Base-by-base conservation (phyloP, 2,888 invertebrate species). In the Euclidia mi region DNA sequence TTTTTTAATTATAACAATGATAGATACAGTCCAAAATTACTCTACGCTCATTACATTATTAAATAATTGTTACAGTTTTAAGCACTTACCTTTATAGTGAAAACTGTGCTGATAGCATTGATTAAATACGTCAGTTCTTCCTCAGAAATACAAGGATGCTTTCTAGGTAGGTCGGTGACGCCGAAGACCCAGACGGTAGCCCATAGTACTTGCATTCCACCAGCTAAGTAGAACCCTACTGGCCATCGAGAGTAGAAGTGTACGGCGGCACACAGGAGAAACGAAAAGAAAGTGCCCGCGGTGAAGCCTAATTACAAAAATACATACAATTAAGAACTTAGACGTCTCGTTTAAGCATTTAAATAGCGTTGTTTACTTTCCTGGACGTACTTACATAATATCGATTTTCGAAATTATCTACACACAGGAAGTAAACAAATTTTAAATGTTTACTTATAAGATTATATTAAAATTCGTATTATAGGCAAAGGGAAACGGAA, bases 251-350 rank as follows among this genome's bases (percentile, higher is more conserved):
- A 87, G 10, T 88, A 85, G 52, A 95, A 95, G 10, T 96, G 96
- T 0, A 97, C 92, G 0, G 92, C 82, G 1, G 96, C 96, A 57
- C 96, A 95, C 31, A 96, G 80, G 0, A 96, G 95, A 86, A 96
- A 96, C 0, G 97, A 96, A 1, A 95, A 90, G 53, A 96, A 96
- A 0, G 97, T 97, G 3, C 96, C 97, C 15, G 82, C 87, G 2
- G 94, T 94, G 40, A 90, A 83, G 46, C 94, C 94, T 94, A 65
- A 40, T 61, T 56, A 57, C 45, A 71, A 60, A 62, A 61, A 55
- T 49, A 59, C 34, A 57, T 46, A 43, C 32, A 18, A 41, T 40
- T 53, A 46, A 17, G 2, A 14, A 34, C 7, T 12, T 4, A 0
- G n/a, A n/a, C 10, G 38, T 37, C 10, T 12, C 12, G 41, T 4